Conservation (phyloP, 2,797 vertebrate genomes). For the Scyliorhinus canicula region DNA sequence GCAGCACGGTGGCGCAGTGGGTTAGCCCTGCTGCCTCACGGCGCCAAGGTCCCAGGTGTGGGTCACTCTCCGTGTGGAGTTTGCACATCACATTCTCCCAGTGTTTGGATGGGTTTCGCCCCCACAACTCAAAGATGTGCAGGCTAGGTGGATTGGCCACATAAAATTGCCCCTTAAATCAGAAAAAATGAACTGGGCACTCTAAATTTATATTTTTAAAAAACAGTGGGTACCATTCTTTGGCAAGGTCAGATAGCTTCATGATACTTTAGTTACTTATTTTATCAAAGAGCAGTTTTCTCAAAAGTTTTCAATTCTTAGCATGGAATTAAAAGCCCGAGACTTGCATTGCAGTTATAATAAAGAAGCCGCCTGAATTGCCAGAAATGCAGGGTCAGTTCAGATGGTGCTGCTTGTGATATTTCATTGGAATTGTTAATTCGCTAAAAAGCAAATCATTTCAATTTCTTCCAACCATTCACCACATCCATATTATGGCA, state of each 20-base stretch:
- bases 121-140: too few species aligned
- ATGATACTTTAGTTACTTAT: background rate
- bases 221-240: too few species aligned
- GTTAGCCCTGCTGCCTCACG: too few species aligned
- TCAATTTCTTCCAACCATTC: background rate
- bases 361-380: background rate
- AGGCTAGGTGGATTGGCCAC: too few species aligned
- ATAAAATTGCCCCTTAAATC: too few species aligned
- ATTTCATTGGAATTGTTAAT: background rate
- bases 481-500: background rate
- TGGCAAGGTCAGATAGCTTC: background rate
- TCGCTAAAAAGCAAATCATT: background rate
- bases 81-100: too few species aligned
- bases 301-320: background rate
- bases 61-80: too few species aligned
- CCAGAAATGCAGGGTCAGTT: background rate
- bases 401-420: background rate
- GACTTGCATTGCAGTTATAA: background rate
- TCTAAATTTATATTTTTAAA: too few species aligned
- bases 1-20: too few species aligned
- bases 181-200: too few species aligned
- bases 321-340: background rate
- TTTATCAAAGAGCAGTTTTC: background rate
- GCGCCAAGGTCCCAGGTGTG: too few species aligned
- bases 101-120: too few species aligned